Conservation (phyloP, 2,113 vertebrate genomes). For the Otus sunia region DNA sequence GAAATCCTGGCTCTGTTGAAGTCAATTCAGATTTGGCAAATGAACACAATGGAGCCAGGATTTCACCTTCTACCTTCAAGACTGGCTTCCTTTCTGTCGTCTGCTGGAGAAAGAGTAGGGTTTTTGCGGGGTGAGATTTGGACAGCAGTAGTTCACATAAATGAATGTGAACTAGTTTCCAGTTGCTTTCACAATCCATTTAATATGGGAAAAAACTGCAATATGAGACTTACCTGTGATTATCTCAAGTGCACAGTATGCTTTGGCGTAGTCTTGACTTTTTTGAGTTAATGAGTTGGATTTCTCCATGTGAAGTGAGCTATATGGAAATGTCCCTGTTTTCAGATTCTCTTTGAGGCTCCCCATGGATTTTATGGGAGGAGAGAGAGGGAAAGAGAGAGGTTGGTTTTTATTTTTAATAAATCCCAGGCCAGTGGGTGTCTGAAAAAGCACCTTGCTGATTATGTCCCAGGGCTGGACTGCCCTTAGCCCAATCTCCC, state of each 20-base stretch:
- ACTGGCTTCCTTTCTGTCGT: background rate
- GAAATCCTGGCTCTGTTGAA: background rate
- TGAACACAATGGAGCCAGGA: background rate
- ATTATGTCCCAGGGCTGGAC: background rate
- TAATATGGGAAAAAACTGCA: background rate
- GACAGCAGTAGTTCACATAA: background rate
- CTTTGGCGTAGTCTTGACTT: background rate
- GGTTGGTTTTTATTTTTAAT: background rate
- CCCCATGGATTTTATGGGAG: slow-evolving; percentile 2
- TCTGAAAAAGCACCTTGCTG: background rate
- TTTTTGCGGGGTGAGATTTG: background rate
- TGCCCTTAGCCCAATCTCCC: background rate
- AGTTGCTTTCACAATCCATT: slow-evolving; percentile 22
- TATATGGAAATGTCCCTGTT: background rate
- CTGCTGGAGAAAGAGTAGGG: background rate
- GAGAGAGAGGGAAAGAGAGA: background rate
- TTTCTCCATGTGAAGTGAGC: slow-evolving; percentile 8
- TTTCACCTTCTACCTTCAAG: background rate
- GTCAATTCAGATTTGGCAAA: background rate
- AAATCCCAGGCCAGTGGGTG: background rate
- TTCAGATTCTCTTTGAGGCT: background rate
- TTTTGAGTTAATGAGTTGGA: background rate
- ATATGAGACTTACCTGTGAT: background rate
- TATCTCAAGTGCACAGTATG: background rate
- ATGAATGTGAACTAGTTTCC: slow-evolving; percentile 1